Evolutionary conservation across 2,888 invertebrate genomes (phyloP).

Genomic region (Caenorhabditis virilis): DNA sequence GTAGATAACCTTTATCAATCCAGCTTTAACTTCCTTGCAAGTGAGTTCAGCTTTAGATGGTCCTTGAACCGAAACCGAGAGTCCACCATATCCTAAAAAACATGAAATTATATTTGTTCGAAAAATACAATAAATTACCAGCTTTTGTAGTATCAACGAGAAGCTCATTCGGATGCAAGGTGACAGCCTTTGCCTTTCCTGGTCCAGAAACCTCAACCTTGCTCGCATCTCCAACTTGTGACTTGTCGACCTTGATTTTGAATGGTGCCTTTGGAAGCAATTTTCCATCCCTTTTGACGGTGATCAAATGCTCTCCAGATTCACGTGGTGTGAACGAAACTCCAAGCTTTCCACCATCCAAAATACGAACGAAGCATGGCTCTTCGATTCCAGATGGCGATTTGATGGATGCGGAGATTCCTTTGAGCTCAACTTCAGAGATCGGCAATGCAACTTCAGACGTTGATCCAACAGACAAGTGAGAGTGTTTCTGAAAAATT

Average conservation of each 20-base stretch:
- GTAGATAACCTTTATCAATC: slow-evolving; percentile 83
- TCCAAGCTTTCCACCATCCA: slow-evolving; percentile 94
- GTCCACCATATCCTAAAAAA: slow-evolving; percentile 83
- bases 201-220: slow-evolving; percentile 88
- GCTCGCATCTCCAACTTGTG: slow-evolving; percentile 80
- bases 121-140: slow-evolving; percentile 71
- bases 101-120: background rate
- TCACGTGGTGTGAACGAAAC: slow-evolving; percentile 96
- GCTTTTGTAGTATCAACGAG: slow-evolving; percentile 93
- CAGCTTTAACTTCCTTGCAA: slow-evolving; percentile 90
- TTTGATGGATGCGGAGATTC: slow-evolving; percentile 81
- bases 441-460: slow-evolving; percentile 85
- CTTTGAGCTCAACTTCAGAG: slow-evolving; percentile 69
- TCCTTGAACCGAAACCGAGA: slow-evolving; percentile 95
- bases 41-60: slow-evolving; percentile 98
- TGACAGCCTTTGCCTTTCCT: slow-evolving; percentile 87
- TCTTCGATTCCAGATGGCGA: slow-evolving; percentile 93
- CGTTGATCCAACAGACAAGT: slow-evolving; percentile 94
- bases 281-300: slow-evolving; percentile 90
- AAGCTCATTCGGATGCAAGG: slow-evolving; percentile 88
- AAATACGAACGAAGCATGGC: slow-evolving; percentile 91
- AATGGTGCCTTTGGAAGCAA: slow-evolving; percentile 96
- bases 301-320: slow-evolving; percentile 90
- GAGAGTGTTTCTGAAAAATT: slow-evolving; percentile 85
- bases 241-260: slow-evolving; percentile 78